phyloP scores from a whole-genome alignment of 2,888 invertebrate species.

The Hartigia nigra region DNA sequence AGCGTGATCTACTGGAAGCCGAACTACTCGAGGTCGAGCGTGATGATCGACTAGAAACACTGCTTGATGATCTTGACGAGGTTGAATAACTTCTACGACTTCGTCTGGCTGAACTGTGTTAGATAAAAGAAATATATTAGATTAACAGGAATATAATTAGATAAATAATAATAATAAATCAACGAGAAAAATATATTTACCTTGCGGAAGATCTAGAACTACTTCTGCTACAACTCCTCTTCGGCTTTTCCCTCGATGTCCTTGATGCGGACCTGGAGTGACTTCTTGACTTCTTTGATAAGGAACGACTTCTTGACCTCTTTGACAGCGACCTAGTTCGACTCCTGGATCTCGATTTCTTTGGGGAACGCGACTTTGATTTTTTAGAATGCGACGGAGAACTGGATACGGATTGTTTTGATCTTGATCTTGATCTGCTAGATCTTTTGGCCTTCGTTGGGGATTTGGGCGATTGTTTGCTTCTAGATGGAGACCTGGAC shows the following conservation, averaged over 20 bases:
- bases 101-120: slow-evolving; percentile 49
- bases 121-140: not conserved
- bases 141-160: not conserved
- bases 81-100: slow-evolving; percentile 61
- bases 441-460: slow-evolving; percentile 31
- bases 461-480: slow-evolving; percentile 35
- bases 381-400: slow-evolving; percentile 45
- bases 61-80: slow-evolving; percentile 67
- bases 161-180: not conserved
- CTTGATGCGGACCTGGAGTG: slow-evolving; percentile 50
- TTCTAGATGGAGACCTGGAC: slow-evolving; percentile 32
- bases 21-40: slow-evolving; percentile 66
- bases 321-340: slow-evolving; percentile 41
- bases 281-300: slow-evolving; percentile 35
- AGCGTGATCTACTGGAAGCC: slow-evolving; percentile 72
- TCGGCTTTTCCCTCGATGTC: slow-evolving; percentile 44
- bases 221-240: slow-evolving; percentile 50
- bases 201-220: slow-evolving; percentile 58
- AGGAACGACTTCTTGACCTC: slow-evolving; percentile 24
- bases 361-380: slow-evolving; percentile 46
- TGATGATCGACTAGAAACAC: slow-evolving; percentile 70
- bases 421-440: slow-evolving; percentile 48
- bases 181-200: slow-evolving; percentile 29
- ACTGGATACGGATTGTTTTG: slow-evolving; percentile 44
- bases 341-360: slow-evolving; percentile 46